Evolutionary conservation across 2,113 vertebrate species (phyloP), one percentile per base, ranked within the genome.

Genomic region (Poecile atricapillus): DNA sequence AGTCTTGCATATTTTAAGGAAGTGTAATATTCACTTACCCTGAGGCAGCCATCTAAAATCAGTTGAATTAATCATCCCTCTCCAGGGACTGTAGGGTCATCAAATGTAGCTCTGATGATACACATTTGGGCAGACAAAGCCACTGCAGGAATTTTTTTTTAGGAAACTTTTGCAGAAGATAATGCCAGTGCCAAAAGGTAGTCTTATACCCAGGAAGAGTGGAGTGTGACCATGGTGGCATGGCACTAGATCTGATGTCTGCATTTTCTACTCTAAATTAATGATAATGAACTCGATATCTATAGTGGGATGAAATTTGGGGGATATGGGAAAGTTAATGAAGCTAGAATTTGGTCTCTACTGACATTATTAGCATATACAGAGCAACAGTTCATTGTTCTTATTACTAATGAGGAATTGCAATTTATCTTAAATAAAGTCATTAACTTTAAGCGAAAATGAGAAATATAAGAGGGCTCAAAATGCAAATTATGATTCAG

Each of bases 141-240:
- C 37, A 52, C 21, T 44, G 10, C 21, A 84, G 31, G 23, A n/a
- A 19, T 20, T 21, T 47, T 56, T 46, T 52, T 18, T 18, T 5
- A 23, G 46, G 28, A 20, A 53, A 5, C 4, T 46, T 2, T 50
- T 74, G 15, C 56, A 55, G 13, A 25, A 23, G 4, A 39, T 73
- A 60, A 64, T 7, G 11, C 46, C 25, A 39, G 21, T 50, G 30
- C 8, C 52, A 67, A 64, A 73, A 15, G 44, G 15, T 76, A 73
- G 27, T 53, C 28, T 67, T 67, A 14, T 10, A 25, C 75, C 7
- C 24, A 68, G 39, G 19, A 91, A 63, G 41, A 64, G 15, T 53
- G 10, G 78, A 59, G 23, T 59, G 15, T n/a, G 30, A 33, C 41
- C 25, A 59, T 53, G 1, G 3, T 9, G 1, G 0, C 8, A 19